Conservation (phyloP, 2,797 vertebrate genomes). For the Buphagus erythrorhynchus region DNA sequence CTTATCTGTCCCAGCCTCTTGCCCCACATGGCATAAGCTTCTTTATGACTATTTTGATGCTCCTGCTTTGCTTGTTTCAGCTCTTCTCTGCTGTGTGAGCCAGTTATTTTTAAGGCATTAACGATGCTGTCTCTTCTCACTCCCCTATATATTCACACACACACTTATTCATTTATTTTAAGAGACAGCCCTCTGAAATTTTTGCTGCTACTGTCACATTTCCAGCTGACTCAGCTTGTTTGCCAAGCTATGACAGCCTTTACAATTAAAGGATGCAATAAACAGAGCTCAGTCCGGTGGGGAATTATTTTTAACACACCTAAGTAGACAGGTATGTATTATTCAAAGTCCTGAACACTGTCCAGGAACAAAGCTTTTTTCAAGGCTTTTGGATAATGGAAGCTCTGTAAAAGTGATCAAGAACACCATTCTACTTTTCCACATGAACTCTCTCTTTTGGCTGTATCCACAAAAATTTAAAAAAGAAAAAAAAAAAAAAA, state of each 20-base stretch:
- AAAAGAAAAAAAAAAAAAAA: not conserved
- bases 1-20: slow-evolving; percentile 63
- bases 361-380: slow-evolving; percentile 61
- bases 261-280: slow-evolving; percentile 32
- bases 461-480: slow-evolving; percentile 57
- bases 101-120: slow-evolving; percentile 40
- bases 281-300: slow-evolving; percentile 24
- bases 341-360: slow-evolving; percentile 54
- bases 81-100: slow-evolving; percentile 48
- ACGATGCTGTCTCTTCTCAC: slow-evolving; percentile 26
- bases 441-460: slow-evolving; percentile 74
- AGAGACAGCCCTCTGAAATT: slow-evolving; percentile 19
- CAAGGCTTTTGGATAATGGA: slow-evolving; percentile 76
- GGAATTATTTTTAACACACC: slow-evolving; percentile 38
- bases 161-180: not conserved
- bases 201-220: slow-evolving; percentile 21
- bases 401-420: slow-evolving; percentile 81
- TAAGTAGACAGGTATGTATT: slow-evolving; percentile 13
- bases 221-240: slow-evolving; percentile 44
- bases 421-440: slow-evolving; percentile 77
- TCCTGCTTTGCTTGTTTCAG: slow-evolving; percentile 11
- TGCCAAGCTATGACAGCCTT: slow-evolving; percentile 19
- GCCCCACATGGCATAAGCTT: slow-evolving; percentile 35
- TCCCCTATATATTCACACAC: not conserved
- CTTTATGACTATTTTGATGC: slow-evolving; percentile 14